These are phyloP conservation scores for Sphyrna mokarran DNA, from an alignment of 2,113 vertebrate species.

Conservation along the genomic window DNA sequence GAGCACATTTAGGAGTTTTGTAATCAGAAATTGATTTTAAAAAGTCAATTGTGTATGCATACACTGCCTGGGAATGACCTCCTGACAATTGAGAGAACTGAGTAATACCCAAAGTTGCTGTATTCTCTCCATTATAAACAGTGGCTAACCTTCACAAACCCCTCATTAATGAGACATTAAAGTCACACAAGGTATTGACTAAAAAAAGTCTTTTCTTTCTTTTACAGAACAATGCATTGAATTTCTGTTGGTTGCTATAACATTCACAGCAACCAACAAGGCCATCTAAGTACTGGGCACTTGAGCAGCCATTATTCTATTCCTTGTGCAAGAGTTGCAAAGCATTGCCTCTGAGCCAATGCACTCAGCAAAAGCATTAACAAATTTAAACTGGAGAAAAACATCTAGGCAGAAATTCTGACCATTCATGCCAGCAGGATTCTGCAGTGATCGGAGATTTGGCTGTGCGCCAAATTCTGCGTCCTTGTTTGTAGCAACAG, in stretches of 20 bases:
- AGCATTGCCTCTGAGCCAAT: neutral
- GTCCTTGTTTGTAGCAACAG: no score
- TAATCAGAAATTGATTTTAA: neutral
- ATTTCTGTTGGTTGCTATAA: neutral
- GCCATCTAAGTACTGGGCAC: neutral
- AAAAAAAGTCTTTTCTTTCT: neutral
- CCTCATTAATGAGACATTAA: neutral
- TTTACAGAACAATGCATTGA: no score
- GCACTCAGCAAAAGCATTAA: neutral
- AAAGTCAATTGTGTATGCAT: neutral
- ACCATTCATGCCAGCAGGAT: no score
- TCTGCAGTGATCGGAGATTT: no score
- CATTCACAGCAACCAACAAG: neutral
- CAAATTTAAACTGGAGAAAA: neutral
- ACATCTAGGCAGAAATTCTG: neutral
- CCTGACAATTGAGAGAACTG: neutral
- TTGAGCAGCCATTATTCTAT: neutral
- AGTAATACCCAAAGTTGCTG: neutral
- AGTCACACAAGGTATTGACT: neutral
- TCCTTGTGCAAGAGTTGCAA: neutral
- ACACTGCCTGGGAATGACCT: neutral
- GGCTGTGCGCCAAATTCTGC: no score
- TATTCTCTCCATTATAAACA: neutral
- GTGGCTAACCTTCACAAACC: neutral
- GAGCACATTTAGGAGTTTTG: neutral